A percentile compares a stretch with the other conserved stretches of the same genome.
These are phyloP conservation scores for Trisateles emortualis DNA, from an alignment of 2,888 invertebrate genomes.

Conservation along the genomic window DNA sequence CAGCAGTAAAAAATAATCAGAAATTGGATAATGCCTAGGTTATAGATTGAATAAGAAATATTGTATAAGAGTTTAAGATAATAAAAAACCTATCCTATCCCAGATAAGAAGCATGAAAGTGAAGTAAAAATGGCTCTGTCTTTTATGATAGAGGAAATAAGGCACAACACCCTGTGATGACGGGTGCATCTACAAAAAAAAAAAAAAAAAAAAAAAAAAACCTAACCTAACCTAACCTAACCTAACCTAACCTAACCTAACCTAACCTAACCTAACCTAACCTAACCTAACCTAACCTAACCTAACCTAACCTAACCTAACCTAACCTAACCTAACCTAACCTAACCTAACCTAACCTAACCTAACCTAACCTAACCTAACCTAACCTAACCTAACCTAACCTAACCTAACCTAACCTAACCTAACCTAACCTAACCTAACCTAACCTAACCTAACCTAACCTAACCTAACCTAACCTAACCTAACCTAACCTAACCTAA, in stretches of 20 bases:
- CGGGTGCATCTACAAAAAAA: too few species aligned
- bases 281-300: slow-evolving; percentile 27
- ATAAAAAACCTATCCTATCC: too few species aligned
- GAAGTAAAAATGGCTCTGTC: too few species aligned
- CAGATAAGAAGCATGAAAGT: too few species aligned
- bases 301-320: slow-evolving; percentile 29
- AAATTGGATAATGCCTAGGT: too few species aligned
- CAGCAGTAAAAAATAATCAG: too few species aligned
- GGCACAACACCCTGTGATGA: too few species aligned
- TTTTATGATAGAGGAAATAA: too few species aligned
- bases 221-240: slow-evolving; percentile 27
- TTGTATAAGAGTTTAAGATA: too few species aligned
- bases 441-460: slow-evolving; percentile 40
- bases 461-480: slow-evolving; percentile 39
- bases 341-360: slow-evolving; percentile 35
- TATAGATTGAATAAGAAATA: too few species aligned
- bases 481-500: too few species aligned
- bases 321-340: slow-evolving; percentile 22
- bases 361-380: slow-evolving; percentile 29
- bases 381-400: slow-evolving; percentile 37
- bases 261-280: slow-evolving; percentile 30
- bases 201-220: too few species aligned
- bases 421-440: slow-evolving; percentile 36
- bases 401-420: slow-evolving; percentile 33
- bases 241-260: slow-evolving; percentile 26